Conservation (phyloP, 2,113 vertebrate genomes). For the Gopherus flavomarginatus region DNA sequence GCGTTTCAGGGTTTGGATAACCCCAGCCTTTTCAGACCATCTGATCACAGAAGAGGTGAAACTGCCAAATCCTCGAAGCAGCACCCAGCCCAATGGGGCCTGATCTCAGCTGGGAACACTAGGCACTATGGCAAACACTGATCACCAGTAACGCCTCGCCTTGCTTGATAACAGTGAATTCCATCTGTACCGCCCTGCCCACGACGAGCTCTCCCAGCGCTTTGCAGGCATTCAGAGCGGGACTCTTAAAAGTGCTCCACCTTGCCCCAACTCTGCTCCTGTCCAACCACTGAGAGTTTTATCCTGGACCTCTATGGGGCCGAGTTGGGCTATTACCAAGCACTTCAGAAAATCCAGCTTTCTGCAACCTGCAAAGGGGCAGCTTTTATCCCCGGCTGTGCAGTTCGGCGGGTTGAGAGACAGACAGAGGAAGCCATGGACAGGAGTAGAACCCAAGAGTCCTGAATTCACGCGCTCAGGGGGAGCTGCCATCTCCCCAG, state of each 20-base stretch:
- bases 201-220: neutral
- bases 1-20: neutral
- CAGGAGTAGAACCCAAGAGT: neutral
- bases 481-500: no score
- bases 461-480: neutral
- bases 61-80: neutral
- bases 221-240: neutral
- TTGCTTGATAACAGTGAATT: rapidly evolving
- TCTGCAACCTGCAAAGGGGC: neutral
- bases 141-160: neutral
- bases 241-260: neutral
- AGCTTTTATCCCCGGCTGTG: neutral
- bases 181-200: rapidly evolving
- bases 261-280: neutral
- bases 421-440: no score
- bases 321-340: neutral
- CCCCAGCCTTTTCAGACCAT: neutral
- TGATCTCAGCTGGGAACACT: neutral
- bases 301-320: neutral
- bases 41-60: neutral
- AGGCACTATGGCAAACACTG: no score
- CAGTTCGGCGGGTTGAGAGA: neutral
- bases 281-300: rapidly evolving
- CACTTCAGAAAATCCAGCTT: rapidly evolving
- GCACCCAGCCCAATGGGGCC: rapidly evolving